Evolutionary conservation across 2,888 invertebrate genomes (phyloP).

Genomic region (Ennomos erosarius): DNA sequence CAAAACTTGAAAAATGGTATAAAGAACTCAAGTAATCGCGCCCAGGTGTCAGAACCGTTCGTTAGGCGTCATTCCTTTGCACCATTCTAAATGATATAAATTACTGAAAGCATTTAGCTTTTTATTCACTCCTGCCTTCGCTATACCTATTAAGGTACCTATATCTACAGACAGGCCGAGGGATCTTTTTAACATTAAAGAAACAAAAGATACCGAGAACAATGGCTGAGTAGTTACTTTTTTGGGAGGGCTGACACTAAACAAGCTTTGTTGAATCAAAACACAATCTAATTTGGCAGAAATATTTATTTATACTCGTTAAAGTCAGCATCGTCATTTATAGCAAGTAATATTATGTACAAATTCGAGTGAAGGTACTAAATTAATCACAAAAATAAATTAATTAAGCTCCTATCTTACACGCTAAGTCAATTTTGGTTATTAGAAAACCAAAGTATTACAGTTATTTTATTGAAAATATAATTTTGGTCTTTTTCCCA

Average conservation of each 20-base stretch:
- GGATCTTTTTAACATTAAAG: constrained; percentile 44
- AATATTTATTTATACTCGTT: constrained; percentile 84
- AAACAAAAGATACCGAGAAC: constrained; percentile 49
- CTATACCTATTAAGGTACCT: constrained; percentile 15
- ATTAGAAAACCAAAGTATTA: constrained; percentile 63
- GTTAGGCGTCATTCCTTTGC: constrained; percentile 59
- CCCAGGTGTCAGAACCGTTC: constrained; percentile 63
- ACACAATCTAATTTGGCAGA: constrained; percentile 79
- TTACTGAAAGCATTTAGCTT: constrained; percentile 55
- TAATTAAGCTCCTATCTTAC: constrained; percentile 73
- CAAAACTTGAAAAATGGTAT: constrained; percentile 50
- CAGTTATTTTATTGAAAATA: constrained; percentile 55
- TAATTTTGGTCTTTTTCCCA: constrained; percentile 68
- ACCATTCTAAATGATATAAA: constrained; percentile 58
- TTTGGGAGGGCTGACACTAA: constrained; percentile 27
- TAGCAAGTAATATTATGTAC: constrained; percentile 81
- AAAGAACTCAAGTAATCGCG: constrained; percentile 58
- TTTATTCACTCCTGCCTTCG: constrained; percentile 44
- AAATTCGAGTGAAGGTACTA: constrained; percentile 77
- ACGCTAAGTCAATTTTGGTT: constrained; percentile 74
- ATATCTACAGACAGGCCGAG: constrained; percentile 24
- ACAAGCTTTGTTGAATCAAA: constrained; percentile 53
- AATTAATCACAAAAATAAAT: constrained; percentile 80
- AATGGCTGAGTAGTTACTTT: constrained; percentile 48
- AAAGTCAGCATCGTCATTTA: constrained; percentile 80